A percentile compares a stretch with the other conserved stretches of the same genome.
Conservation (phyloP, 2,797 vertebrate species). For the Enteromius fasciolatus region DNA sequence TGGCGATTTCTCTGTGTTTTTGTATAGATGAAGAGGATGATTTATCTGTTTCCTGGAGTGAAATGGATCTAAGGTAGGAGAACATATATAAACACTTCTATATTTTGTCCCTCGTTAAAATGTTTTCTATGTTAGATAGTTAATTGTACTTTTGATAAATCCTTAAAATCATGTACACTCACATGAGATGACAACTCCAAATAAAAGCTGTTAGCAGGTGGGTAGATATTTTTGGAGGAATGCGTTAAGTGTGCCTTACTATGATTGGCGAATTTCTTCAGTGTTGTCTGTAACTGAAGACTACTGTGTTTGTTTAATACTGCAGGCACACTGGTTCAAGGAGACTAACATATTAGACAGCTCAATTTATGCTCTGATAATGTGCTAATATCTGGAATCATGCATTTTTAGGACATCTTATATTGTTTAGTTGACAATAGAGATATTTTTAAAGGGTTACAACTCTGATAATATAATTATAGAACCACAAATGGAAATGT, state of each 20-base stretch:
- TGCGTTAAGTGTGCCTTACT: background rate
- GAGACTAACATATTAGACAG: background rate
- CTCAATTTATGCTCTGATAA: background rate
- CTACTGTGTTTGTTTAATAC: background rate
- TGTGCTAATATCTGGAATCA: background rate
- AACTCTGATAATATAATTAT: background rate
- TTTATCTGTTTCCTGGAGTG: slow-evolving; percentile 69
- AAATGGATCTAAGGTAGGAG: slow-evolving; percentile 75
- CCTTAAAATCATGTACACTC: background rate
- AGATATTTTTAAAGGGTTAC: background rate
- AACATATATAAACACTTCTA: slow-evolving; percentile 8
- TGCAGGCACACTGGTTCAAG: background rate
- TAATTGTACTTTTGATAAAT: background rate
- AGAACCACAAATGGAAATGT: background rate
- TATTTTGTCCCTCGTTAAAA: background rate
- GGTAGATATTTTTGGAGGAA: background rate
- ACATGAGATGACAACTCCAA: background rate
- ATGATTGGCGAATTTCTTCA: background rate
- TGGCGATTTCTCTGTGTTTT: slow-evolving; percentile 41
- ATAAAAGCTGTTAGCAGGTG: background rate
- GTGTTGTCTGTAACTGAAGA: background rate
- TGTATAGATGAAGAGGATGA: slow-evolving; percentile 73
- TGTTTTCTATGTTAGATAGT: background rate
- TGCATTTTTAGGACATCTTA: background rate
- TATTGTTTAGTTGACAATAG: background rate